These are phyloP conservation scores for Leucopsar rothschildi DNA, from an alignment of 2,113 vertebrate genomes.

Conservation along the genomic window DNA sequence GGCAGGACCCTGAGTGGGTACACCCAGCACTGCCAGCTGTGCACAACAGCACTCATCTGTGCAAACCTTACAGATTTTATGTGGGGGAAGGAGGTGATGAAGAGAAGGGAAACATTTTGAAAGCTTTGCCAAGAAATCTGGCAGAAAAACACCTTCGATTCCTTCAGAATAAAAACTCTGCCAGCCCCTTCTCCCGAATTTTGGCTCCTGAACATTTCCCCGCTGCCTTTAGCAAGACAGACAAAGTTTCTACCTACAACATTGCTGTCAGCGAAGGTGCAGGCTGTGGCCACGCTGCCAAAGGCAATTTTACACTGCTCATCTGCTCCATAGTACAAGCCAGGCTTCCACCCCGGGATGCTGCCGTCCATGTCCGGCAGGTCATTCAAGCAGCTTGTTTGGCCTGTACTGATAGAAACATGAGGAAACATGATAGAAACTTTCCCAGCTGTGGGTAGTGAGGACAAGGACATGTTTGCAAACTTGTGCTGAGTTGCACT, in stretches of 20 bases:
- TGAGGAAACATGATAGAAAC: too few relatives aligned
- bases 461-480: constrained; percentile 45
- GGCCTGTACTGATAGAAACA: constrained; percentile 78
- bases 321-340: constrained; percentile 89
- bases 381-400: constrained; percentile 82
- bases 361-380: constrained; percentile 77
- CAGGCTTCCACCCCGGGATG: constrained; percentile 83
- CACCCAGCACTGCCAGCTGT: background rate
- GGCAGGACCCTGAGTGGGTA: background rate
- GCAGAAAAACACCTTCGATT: background rate
- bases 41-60: background rate
- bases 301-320: constrained; percentile 94
- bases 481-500: constrained; percentile 19
- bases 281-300: constrained; percentile 81
- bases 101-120: background rate
- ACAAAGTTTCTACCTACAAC: constrained; percentile 71
- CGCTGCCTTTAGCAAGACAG: background rate
- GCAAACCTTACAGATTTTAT: background rate
- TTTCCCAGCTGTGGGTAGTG: constrained; percentile 53
- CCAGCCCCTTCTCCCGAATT: background rate
- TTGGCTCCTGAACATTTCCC: background rate
- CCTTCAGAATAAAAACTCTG: background rate
- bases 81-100: background rate
- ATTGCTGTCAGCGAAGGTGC: constrained; percentile 82
- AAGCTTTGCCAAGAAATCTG: background rate